A percentile compares a stretch with the other conserved stretches of the same genome.
Evolutionary conservation across 2,888 invertebrate genomes (phyloP).

Genomic region (Boloria selene): DNA sequence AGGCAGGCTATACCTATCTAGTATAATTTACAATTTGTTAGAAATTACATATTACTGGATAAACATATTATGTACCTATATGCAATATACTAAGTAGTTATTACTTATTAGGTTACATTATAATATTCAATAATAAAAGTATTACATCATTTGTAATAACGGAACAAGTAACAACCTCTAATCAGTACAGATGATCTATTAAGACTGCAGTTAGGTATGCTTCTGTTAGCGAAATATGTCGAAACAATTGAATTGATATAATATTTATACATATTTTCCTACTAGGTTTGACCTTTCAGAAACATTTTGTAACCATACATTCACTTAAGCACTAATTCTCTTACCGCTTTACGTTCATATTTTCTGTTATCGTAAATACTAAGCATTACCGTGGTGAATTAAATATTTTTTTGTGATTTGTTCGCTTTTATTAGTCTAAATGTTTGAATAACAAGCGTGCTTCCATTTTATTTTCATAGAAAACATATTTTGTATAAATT

Average conservation of each 20-base stretch:
- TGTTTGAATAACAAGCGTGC: too few species aligned
- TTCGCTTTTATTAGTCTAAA: too few species aligned
- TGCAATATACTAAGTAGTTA: too few species aligned
- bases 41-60: too few species aligned
- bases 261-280: conserved; percentile 26
- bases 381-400: neutral
- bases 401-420: neutral
- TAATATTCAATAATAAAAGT: too few species aligned
- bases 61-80: too few species aligned
- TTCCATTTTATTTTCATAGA: too few species aligned
- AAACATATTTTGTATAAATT: too few species aligned
- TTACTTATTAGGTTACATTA: too few species aligned
- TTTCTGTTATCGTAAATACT: neutral
- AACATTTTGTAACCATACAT: conserved; percentile 29
- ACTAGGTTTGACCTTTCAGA: conserved; percentile 29
- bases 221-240: conserved; percentile 18
- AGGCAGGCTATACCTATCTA: too few species aligned
- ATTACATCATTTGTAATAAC: too few species aligned
- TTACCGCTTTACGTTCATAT: conserved; percentile 14
- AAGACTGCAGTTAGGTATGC: neutral
- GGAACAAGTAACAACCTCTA: neutral
- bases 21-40: too few species aligned
- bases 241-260: conserved; percentile 27
- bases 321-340: conserved; percentile 21
- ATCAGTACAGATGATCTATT: neutral